Base-by-base conservation (phyloP, 2,888 invertebrate genomes). In the Meliscaeva auricollis region DNA sequence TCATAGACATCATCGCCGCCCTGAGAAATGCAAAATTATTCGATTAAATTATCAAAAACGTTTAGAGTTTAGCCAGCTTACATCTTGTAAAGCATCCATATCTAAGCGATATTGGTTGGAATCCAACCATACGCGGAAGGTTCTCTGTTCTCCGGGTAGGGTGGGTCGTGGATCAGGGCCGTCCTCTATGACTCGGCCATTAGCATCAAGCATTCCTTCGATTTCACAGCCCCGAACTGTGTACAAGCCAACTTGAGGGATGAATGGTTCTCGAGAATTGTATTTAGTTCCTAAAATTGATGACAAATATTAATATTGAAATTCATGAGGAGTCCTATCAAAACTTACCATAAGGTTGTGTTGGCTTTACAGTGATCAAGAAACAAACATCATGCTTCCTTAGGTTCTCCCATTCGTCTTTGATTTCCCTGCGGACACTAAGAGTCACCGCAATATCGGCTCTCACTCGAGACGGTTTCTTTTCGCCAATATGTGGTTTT, bases 351-450 rank as follows among this genome's bases (percentile, higher is more conserved):
- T 98, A 97, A 2, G 96, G 94, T 89, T 95, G 94, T 1, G 94
- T 94, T 0, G 99, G 98, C 87, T 96, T 95, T 0, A 99, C 96
- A 0, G 98, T 97, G 38, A 99, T 94, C 68, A 99, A 93, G 91
- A 99, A 99, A 90, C 99, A 98, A 3, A 99, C 99, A 90, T 99
- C 99, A 90, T 99, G 99, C 90, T 98, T 98, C 70, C 99, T 93
- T 50, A 99, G 93, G 89, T 96, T 96, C 92, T 99, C 98, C 99
- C 99, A 99, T 92, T 99, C 99, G 7, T 95, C 94, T 91, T 98
- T 98, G 85, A 99, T 97, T 91, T 98, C 98, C 60, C 95, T 94
- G 8, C 98, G 94, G 0, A 98, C 96, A 89, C 97, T 97, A 20
- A 99, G 93, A 54, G 98, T 98, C 4, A 99, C 96, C 0, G 97